Conservation (phyloP, 2,113 vertebrate species). For the Micromys minutus region DNA sequence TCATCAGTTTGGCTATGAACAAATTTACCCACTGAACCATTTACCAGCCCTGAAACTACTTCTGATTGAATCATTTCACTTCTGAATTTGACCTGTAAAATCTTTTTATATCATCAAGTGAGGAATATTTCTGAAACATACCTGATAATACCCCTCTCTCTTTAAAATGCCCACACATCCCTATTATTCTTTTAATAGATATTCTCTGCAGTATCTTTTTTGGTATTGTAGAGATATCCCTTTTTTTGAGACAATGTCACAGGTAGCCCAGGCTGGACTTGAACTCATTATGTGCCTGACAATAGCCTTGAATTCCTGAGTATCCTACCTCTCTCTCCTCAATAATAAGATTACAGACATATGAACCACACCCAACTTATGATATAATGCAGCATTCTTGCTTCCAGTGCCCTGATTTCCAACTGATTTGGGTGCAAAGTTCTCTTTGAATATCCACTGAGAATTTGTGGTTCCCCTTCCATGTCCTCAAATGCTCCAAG, state of each 20-base stretch:
- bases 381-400: background rate
- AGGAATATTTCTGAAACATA: background rate
- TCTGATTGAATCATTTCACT: background rate
- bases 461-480: no score
- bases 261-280: background rate
- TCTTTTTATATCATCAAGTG: accelerated
- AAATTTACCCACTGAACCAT: background rate
- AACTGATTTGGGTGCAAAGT: background rate
- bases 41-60: background rate
- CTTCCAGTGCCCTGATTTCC: background rate
- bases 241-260: background rate
- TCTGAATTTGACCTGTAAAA: background rate
- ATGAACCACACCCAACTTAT: no score
- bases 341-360: background rate
- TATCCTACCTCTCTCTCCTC: background rate
- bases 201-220: background rate
- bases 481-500: no score
- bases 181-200: background rate
- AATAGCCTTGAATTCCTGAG: background rate
- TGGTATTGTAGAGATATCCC: no score
- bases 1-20: background rate
- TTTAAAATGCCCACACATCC: background rate
- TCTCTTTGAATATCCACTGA: background rate
- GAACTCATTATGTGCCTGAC: no score
- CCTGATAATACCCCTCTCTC: background rate